Percentiles rank a stretch among this genome's conserved stretches.
Evolutionary conservation across 2,113 vertebrate species (phyloP).

Genomic region (Hepsetus odoe): DNA sequence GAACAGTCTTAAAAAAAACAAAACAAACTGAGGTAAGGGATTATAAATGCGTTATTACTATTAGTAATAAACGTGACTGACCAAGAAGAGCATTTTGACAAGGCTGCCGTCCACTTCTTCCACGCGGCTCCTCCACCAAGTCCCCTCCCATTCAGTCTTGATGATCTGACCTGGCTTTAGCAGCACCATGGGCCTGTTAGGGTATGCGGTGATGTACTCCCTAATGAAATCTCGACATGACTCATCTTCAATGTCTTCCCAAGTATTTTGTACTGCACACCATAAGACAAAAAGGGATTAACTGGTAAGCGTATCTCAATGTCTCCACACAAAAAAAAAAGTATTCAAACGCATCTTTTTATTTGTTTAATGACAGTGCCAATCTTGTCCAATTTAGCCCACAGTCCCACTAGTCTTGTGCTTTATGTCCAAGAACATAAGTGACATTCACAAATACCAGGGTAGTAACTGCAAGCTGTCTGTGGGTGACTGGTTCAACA

Average conservation of each 20-base stretch:
- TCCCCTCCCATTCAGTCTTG: constrained; percentile 98
- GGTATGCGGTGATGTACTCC: constrained; percentile 96
- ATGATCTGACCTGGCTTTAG: constrained; percentile 93
- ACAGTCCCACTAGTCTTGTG: too few relatives aligned
- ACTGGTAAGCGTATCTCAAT: too few relatives aligned
- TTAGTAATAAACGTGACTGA: constrained; percentile 60
- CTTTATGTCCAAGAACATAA: too few relatives aligned
- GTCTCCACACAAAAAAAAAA: too few relatives aligned
- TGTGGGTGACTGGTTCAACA: too few relatives aligned
- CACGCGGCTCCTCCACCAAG: constrained; percentile 97
- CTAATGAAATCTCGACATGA: constrained; percentile 96
- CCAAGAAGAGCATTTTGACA: constrained; percentile 97
- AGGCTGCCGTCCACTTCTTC: constrained; percentile 97
- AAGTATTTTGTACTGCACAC: constrained; percentile 83
- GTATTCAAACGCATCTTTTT: too few relatives aligned
- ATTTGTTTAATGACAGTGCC: too few relatives aligned
- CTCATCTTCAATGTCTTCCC: constrained; percentile 96
- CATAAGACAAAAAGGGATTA: background rate
- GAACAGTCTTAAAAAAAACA: too few relatives aligned
- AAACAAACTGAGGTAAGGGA: too few relatives aligned
- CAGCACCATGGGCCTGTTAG: constrained; percentile 96
- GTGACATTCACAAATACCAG: too few relatives aligned
- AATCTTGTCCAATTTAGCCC: too few relatives aligned
- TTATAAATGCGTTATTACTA: background rate
- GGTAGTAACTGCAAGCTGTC: too few relatives aligned